Evolutionary conservation across 2,797 vertebrate species (phyloP), one percentile per base, ranked within the genome.

Genomic region (Pseudomugil gertrudae): DNA sequence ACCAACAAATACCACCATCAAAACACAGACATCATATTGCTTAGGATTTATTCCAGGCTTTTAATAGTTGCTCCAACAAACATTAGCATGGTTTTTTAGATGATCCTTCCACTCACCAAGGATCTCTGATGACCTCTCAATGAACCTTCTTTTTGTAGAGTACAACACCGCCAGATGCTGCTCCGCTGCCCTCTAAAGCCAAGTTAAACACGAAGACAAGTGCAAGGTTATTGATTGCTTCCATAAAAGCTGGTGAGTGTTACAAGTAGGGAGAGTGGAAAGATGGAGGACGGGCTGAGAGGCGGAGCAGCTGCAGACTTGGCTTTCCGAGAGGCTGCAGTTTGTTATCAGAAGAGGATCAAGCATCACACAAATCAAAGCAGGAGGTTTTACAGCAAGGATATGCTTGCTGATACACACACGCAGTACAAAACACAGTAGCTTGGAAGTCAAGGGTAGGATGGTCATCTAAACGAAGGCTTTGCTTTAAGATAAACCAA

Each of bases 181-280:
- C 75, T 64, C 74, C 74, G 21, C 74, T 7, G 51, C 85, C 81
- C 78, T 74, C 84, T 85, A 81, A 90, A 83, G 74, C 84, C 79
- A 85, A 90, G 85, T 91, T 90, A 90, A 88, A 90, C 84, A 89
- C 30, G 77, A 63, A 75, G 78, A 85, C 80, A 26, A 78, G 73
- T 4, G 63, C 21, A 30, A 66, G 67, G 60, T 87, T 84, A 91
- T 92, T 90, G 88, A 92, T 87, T 66, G 74, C 72, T 79, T 71
- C 78, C 80, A 89, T 91, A 90, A 90, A 91, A 87, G 78, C 84
- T 17, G 61, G 72, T 70, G 75, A 84, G 87, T 80, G 72, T 57
- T 52, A 79, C 61, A 57, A 73, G 71, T 76, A 67, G 72, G 72
- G 54, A 69, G 65, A 58, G 65, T 1, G 64, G 83, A 84, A 59